Base-by-base conservation (phyloP, 2,888 invertebrate species). In the Zeuzera pyrina region DNA sequence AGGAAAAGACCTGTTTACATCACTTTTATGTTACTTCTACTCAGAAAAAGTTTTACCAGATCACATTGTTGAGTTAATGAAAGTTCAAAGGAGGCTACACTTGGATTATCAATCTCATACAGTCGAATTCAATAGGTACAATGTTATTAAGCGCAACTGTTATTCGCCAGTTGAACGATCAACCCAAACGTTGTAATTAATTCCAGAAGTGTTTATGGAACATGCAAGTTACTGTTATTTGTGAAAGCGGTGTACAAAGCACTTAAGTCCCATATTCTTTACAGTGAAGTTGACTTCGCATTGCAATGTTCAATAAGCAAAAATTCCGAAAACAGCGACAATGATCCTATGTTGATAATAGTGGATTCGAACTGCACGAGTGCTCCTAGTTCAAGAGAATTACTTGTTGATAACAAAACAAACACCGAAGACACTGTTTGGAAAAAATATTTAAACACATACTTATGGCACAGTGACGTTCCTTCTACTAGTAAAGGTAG, bases 41-140 rank as follows among this genome's bases (percentile, higher is more conserved):
- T 51, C 68, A 12, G 57, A 65, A 28, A 54, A 49, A 39, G 50
- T 50, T 31, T 38, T 70, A 35, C 73, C 79, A 16, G 42, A 50
- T 10, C 70, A 79, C 42, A 62, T 78, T 29, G 48, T 51, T 35
- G 62, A 68, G 28, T 49, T 79, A 11, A 49, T 67, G 33, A 58
- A 50, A 43, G 53, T 62, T 36, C 73, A 76, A 36, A 50, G 57
- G 42, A 49, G 36, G 24, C 45, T 65, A 19, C 53, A 43, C 21
- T 40, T 45, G 28, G 64, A 67, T 46, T 58, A 59, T 15, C 61
- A 60, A 19, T n/a, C n/a, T n/a, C n/a, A n/a, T n/a, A n/a, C n/a
- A n/a, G n/a, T n/a, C n/a, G n/a, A n/a, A n/a, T n/a, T n/a, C n/a
- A n/a, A n/a, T n/a, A n/a, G n/a, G n/a, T n/a, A n/a, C n/a, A n/a